Evolutionary conservation across 2,888 invertebrate species (phyloP), one percentile per base, ranked within the genome.

Genomic region (Alviniconcha strummeri): DNA sequence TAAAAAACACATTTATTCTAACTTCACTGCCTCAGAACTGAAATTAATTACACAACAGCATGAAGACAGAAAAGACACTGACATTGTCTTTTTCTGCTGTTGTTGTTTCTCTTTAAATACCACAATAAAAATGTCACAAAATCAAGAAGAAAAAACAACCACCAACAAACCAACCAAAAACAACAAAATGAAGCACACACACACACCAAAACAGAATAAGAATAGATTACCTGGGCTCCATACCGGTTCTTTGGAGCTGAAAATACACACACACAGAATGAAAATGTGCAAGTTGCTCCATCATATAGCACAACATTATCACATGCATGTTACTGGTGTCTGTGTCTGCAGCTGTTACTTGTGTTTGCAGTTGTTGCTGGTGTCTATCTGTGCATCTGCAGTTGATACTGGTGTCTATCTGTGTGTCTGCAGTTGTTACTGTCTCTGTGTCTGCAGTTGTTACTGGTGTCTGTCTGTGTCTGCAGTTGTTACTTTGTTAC

Each of bases 161-260:
- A 36, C 36, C 36, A 36, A 36, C 36, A 36, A 36, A 36, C 36
- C 36, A 36, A 36, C 1, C 36, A 36, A 36, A 36, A 36, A 36
- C 36, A 36, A 36, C 1, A 36, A 36, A 36, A 36, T 36, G 36
- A 36, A 36, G 3, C 36, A 36, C 36, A 36, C 36, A 36, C 36
- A 36, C 36, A 36, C 36, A 36, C 36, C 36, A 36, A 36, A 36
- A 17, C 15, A 69, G 36, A 17, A n/a, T n/a, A 71, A 71, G 71
- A 72, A 36, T 8, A 67, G 71, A n/a, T 86, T 85, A 93, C 92
- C 91, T 91, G 96, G 96, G 94, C 97, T 97, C 95, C 96, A 97
- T 90, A 96, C 96, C 90, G 97, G 96, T 90, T 97, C 97, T 94
- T 96, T 96, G 60, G 97, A 96, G 93, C 97, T 97, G 94, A 79